phyloP scores from a whole-genome alignment of 2,797 vertebrate genomes.

The Bradypodion pumilum region DNA sequence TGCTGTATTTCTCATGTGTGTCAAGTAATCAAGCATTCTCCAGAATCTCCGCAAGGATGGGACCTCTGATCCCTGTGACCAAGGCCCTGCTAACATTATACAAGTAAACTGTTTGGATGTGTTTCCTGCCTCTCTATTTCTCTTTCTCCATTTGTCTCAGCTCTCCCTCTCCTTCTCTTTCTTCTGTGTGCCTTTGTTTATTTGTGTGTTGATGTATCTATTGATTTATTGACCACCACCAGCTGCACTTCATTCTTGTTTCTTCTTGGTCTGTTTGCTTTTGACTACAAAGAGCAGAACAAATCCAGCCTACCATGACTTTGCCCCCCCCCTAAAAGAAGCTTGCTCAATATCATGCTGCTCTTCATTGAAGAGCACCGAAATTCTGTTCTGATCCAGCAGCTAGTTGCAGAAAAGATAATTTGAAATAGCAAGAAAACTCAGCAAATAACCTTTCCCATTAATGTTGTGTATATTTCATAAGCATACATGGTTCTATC shows the following conservation, averaged over 20 bases:
- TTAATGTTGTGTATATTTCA: neutral
- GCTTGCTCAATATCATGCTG: neutral
- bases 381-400: conserved; percentile 3
- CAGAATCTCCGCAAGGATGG: conserved; percentile 1
- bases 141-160: neutral
- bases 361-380: neutral
- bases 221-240: conserved; percentile 25
- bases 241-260: neutral
- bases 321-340: neutral
- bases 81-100: neutral
- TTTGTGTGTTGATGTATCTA: neutral
- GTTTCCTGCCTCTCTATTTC: conserved; percentile 13
- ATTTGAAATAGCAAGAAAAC: neutral
- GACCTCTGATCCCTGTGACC: fast-evolving
- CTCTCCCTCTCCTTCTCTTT: neutral
- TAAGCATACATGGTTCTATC: neutral
- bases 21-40: conserved; percentile 17
- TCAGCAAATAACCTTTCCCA: neutral
- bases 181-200: neutral
- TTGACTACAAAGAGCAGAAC: neutral
- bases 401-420: conserved; percentile 7
- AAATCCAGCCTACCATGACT: neutral
- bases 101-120: neutral
- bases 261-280: neutral
- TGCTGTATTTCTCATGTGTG: neutral